These are phyloP conservation scores for Spea bombifrons DNA, from an alignment of 2,113 vertebrate genomes.

Conservation along the genomic window DNA sequence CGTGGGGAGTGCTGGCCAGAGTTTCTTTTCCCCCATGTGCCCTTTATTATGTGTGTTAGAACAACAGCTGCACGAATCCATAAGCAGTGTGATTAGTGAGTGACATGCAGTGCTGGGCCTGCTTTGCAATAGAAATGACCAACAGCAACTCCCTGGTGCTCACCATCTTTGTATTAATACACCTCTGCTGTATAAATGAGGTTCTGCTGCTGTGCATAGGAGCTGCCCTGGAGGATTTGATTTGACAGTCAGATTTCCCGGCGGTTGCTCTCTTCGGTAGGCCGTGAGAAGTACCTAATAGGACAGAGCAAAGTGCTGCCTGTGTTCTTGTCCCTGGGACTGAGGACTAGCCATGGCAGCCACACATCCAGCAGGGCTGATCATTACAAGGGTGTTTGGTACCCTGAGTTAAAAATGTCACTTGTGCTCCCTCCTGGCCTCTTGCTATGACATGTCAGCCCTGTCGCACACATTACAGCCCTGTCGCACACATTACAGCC, in stretches of 20 bases:
- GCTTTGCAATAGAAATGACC: slow-evolving; percentile 39
- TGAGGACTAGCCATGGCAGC: slow-evolving; percentile 75
- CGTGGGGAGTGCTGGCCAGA: slow-evolving; percentile 44
- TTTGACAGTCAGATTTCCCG: slow-evolving; percentile 84
- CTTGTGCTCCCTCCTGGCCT: slow-evolving; percentile 73
- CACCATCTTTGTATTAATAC: slow-evolving; percentile 61
- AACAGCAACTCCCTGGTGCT: slow-evolving; percentile 36
- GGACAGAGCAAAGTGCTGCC: slow-evolving; percentile 73
- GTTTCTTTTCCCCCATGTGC: slow-evolving; percentile 26
- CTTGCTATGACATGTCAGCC: slow-evolving; percentile 80
- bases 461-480: slow-evolving; percentile 80
- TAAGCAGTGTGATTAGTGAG: slow-evolving; percentile 46
- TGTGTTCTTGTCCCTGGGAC: slow-evolving; percentile 76
- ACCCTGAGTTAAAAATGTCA: slow-evolving; percentile 85
- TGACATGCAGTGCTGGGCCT: slow-evolving; percentile 30
- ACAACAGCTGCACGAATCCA: slow-evolving; percentile 45
- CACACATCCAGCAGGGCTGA: slow-evolving; percentile 81
- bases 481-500: slow-evolving; percentile 58
- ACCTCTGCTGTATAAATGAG: slow-evolving; percentile 70
- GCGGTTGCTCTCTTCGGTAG: slow-evolving; percentile 83
- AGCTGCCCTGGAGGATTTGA: slow-evolving; percentile 83
- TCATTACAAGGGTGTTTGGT: slow-evolving; percentile 83
- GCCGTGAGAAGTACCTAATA: slow-evolving; percentile 81
- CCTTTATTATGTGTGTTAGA: slow-evolving; percentile 36
- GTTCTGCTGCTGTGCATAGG: slow-evolving; percentile 75